Conservation (phyloP, 2,888 invertebrate genomes). For the Acronicta psi region DNA sequence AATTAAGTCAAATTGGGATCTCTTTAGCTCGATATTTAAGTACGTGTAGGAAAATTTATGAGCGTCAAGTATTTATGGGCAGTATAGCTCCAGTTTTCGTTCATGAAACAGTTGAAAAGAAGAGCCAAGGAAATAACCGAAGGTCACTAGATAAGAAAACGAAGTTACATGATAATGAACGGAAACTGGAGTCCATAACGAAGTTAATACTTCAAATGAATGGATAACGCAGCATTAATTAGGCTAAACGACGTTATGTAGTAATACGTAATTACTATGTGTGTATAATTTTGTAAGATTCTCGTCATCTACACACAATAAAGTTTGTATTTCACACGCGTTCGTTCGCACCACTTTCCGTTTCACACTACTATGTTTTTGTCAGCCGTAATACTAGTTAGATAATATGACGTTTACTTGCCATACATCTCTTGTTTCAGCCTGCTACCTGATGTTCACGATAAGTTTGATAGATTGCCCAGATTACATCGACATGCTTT, state of each 20-base stretch:
- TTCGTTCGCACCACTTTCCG: slow-evolving; percentile 79
- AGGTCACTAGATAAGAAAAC: slow-evolving; percentile 62
- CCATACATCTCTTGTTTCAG: slow-evolving; percentile 42
- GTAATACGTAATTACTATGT: slow-evolving; percentile 42
- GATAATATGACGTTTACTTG: slow-evolving; percentile 58
- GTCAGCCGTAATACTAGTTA: slow-evolving; percentile 52
- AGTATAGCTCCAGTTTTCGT: slow-evolving; percentile 17
- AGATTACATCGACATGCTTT: slow-evolving; percentile 50
- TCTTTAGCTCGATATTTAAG: slow-evolving; percentile 22
- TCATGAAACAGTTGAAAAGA: slow-evolving; percentile 36
- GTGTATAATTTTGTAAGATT: slow-evolving; percentile 38
- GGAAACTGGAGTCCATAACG: slow-evolving; percentile 54
- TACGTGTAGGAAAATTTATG: slow-evolving; percentile 23
- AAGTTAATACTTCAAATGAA: slow-evolving; percentile 38
- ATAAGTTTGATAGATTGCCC: slow-evolving; percentile 55
- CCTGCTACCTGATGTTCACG: slow-evolving; percentile 34
- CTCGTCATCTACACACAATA: slow-evolving; percentile 72
- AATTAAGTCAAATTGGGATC: slow-evolving; percentile 43
- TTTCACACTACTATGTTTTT: slow-evolving; percentile 69
- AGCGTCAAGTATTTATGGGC: slow-evolving; percentile 17
- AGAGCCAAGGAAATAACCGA: slow-evolving; percentile 55
- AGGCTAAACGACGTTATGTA: slow-evolving; percentile 26
- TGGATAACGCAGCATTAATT: slow-evolving; percentile 31
- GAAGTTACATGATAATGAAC: slow-evolving; percentile 50
- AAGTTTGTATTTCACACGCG: slow-evolving; percentile 76